Evolutionary conservation across 2,113 vertebrate species (phyloP).

Genomic region (Sylvietta virens): DNA sequence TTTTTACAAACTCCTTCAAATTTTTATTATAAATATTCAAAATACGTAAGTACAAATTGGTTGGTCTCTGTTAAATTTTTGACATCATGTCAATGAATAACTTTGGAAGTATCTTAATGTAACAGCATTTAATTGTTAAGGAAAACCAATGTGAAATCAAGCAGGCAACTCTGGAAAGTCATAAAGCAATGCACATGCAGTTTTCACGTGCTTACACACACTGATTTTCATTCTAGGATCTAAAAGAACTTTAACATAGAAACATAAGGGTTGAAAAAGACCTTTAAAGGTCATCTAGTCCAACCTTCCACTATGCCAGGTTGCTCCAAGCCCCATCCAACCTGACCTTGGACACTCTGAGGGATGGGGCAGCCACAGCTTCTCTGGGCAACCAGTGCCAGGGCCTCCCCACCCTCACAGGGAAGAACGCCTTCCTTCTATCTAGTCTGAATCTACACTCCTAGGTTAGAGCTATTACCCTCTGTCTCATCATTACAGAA

Average conservation of each 20-base stretch:
- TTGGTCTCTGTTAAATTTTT: not conserved
- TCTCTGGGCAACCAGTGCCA: not conserved
- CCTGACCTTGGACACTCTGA: not conserved
- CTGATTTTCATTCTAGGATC: not conserved
- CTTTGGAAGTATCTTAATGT: not conserved
- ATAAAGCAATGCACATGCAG: accelerated
- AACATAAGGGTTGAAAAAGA: not conserved
- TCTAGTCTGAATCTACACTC: not conserved
- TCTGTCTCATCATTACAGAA: not conserved
- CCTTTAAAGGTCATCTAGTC: not conserved
- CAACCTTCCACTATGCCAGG: not conserved
- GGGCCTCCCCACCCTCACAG: accelerated
- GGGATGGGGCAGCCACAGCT: not conserved
- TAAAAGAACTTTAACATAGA: not conserved
- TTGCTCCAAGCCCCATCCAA: not conserved
- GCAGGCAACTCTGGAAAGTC: not conserved
- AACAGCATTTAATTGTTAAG: not conserved
- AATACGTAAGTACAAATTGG: not conserved
- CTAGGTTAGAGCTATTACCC: not conserved
- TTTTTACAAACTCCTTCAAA: not conserved
- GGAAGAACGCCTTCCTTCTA: not conserved
- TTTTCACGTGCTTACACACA: accelerated
- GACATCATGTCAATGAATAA: not conserved
- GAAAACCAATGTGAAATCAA: not conserved
- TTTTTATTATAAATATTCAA: not conserved